Percentiles rank a stretch among this genome's conserved stretches.
Conservation (phyloP, 2,888 invertebrate species). For the Cheilosia impressa region DNA sequence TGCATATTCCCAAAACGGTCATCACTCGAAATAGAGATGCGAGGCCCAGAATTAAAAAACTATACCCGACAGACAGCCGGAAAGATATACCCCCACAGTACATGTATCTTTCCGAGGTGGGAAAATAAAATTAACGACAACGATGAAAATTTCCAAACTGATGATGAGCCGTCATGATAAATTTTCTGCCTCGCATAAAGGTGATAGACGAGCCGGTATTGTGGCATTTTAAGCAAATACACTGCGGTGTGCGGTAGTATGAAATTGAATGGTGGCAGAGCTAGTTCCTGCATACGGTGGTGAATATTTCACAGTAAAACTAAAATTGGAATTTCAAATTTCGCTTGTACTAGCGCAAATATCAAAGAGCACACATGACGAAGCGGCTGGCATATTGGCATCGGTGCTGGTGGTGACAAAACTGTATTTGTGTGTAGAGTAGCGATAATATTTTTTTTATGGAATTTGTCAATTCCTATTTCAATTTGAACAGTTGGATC, state of each 20-base stretch:
- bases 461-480: conserved; percentile 65
- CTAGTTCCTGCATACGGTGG: conserved; percentile 2
- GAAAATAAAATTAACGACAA: conserved; percentile 53
- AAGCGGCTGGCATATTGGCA: conserved; percentile 21
- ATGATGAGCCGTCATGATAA: conserved; percentile 63
- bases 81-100: not conserved
- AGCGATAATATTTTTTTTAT: conserved; percentile 57
- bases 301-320: conserved; percentile 47
- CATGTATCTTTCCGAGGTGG: conserved; percentile 13
- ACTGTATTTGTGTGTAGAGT: not conserved
- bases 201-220: conserved; percentile 12
- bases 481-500: conserved; percentile 59
- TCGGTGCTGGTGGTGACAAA: conserved; percentile 8
- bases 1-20: conserved; percentile 53
- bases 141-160: conserved; percentile 66
- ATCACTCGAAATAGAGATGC: conserved; percentile 51
- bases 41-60: conserved; percentile 37
- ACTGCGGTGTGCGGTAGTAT: not conserved
- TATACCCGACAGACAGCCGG: conserved; percentile 1
- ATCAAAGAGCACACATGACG: conserved; percentile 15
- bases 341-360: conserved; percentile 26
- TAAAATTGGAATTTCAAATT: conserved; percentile 65
- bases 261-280: not conserved
- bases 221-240: conserved; percentile 25
- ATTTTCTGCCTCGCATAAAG: conserved; percentile 32